Conservation (phyloP, 1,140 invertebrate genomes). For the Macrostomum lignano region DNA sequence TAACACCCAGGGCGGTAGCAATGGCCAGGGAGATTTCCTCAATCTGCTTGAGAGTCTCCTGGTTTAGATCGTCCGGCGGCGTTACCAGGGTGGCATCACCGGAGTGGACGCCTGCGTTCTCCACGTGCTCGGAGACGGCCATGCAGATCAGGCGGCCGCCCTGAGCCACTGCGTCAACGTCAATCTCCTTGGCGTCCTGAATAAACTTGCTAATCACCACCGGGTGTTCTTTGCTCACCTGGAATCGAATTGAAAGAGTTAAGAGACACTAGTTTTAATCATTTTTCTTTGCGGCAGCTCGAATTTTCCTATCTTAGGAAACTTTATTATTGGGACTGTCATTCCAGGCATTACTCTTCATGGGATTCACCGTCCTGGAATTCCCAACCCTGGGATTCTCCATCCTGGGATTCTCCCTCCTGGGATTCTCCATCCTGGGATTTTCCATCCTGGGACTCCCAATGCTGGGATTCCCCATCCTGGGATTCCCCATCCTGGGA, state of each 20-base stretch:
- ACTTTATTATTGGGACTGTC: neutral
- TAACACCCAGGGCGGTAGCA: slow-evolving; percentile 60
- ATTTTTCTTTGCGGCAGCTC: neutral
- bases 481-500: too few relatives aligned
- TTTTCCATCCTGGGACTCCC: too few relatives aligned
- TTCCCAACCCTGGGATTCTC: too few relatives aligned
- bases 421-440: too few relatives aligned
- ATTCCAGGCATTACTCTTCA: neutral
- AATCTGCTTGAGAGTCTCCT: slow-evolving; percentile 63
- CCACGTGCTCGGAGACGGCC: slow-evolving; percentile 89
- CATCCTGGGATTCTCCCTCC: too few relatives aligned
- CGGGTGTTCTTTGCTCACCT: slow-evolving; percentile 70
- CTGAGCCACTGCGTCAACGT: slow-evolving; percentile 81
- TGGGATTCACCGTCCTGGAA: too few relatives aligned
- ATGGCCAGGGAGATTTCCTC: slow-evolving; percentile 57
- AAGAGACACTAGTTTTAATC: neutral
- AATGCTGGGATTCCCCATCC: too few relatives aligned
- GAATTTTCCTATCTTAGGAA: neutral
- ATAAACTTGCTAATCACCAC: slow-evolving; percentile 97
- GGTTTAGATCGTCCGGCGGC: slow-evolving; percentile 81
- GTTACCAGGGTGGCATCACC: slow-evolving; percentile 93
- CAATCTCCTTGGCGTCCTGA: slow-evolving; percentile 88
- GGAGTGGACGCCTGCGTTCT: slow-evolving; percentile 95
- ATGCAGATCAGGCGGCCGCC: slow-evolving; percentile 40
- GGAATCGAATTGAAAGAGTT: slow-evolving; percentile 2